Percentiles rank a stretch among this genome's conserved stretches.
Conservation (phyloP, 2,113 vertebrate species). For the Speoplatyrhinus poulsoni region DNA sequence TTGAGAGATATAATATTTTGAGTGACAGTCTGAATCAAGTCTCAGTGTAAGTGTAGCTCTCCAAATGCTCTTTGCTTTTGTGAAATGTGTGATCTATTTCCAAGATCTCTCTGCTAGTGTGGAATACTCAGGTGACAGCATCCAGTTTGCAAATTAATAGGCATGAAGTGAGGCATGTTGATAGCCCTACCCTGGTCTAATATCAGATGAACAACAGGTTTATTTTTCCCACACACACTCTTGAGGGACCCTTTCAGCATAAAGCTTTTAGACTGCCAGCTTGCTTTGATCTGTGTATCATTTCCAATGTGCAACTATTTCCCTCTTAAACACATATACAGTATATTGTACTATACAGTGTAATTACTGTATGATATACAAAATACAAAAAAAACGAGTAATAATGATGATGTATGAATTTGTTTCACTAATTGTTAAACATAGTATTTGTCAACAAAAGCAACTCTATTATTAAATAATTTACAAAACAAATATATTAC, state of each 20-base stretch:
- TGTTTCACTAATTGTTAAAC: too few relatives aligned
- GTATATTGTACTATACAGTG: too few relatives aligned
- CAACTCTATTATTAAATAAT: too few relatives aligned
- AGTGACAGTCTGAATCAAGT: neutral
- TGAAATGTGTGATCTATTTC: neutral
- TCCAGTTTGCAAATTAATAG: conserved; percentile 31
- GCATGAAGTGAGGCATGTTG: conserved; percentile 22
- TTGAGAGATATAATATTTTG: conserved; percentile 9
- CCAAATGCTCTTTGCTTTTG: neutral
- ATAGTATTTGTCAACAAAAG: too few relatives aligned
- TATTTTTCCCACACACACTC: conserved; percentile 32
- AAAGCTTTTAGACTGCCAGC: conserved; percentile 13
- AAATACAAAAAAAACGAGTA: neutral
- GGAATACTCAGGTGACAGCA: conserved; percentile 5
- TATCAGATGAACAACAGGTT: conserved; percentile 48
- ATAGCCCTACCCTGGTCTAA: neutral
- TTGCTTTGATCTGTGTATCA: conserved; percentile 25
- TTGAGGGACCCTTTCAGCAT: neutral
- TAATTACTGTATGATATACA: conserved; percentile 1
- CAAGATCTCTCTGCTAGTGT: neutral
- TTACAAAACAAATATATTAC: too few relatives aligned
- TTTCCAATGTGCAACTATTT: conserved; percentile 1
- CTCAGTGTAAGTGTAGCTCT: neutral
- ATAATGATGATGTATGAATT: neutral
- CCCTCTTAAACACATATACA: conserved; percentile 1